Evolutionary conservation across 2,113 vertebrate genomes (phyloP), one percentile per base, ranked within the genome.

Genomic region (Cyphomyrus plagiostoma): DNA sequence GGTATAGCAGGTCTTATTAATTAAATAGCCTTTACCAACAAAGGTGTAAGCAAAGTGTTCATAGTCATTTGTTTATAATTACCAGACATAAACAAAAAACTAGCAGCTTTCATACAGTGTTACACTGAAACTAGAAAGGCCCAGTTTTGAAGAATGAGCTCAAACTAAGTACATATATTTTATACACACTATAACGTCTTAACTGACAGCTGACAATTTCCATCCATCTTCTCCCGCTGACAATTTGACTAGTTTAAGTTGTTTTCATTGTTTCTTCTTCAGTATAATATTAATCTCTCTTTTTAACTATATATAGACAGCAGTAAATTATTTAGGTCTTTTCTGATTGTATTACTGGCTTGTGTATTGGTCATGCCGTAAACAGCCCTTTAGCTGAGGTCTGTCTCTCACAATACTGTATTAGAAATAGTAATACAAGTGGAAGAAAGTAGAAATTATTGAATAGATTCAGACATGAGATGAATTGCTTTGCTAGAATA

Each of bases 341-440:
- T 42, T 15, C 3, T 39, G 88, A 89, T 87, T 89, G 66, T 87
- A 90, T 92, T 89, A 89, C 53, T 52, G 77, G 11, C 85, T 58
- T 39, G 90, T 80, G 42, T n/a, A 35, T 74, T 86, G 89, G 42
- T 30, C 87, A 48, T 49, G 56, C 90, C 48, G 49, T 30, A 88
- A 92, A 88, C 90, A 49, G 50, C 62, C 62, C 87, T 74, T 53
- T 70, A 70, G 3, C 10, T 26, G 62, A 26, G 62, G 62, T n/a
- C n/a, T 26, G 62, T 66, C 62, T 66, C 23, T 13, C n/a, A 30
- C 10, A 19, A 11, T 30, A 26, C n/a, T 66, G 58, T 26, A 30
- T 70, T 70, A 70, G 10, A 48, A 48, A 46, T 84, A 48, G 3
- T n/a, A 84, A 23, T 48, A 48, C 35, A n/a, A 84, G 7, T 84